Conservation (phyloP, 2,888 invertebrate species). For the Brachypalpus laphriformis region DNA sequence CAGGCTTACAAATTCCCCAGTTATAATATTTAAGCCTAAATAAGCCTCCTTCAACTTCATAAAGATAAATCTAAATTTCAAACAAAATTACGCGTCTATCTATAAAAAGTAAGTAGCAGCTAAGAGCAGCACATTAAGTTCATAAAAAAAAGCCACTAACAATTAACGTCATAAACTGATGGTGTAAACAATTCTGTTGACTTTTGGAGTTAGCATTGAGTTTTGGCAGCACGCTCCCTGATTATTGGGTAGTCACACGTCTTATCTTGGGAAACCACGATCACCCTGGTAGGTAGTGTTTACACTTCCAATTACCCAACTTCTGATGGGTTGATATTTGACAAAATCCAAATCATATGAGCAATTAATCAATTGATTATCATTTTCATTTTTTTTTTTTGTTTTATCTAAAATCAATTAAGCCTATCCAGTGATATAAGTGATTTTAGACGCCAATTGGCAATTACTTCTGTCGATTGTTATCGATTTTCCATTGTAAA, state of each 20-base stretch:
- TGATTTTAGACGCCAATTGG: not conserved
- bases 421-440: not conserved
- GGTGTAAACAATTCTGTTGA: constrained; percentile 23
- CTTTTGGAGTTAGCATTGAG: not conserved
- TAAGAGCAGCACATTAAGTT: not conserved
- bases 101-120: constrained; percentile 14
- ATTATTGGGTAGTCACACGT: too few species aligned
- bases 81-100: not conserved
- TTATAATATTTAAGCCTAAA: not conserved
- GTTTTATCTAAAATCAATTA: not conserved
- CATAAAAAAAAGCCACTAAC: not conserved
- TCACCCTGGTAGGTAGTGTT: not conserved
- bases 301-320: not conserved
- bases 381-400: not conserved
- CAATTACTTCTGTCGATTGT: not conserved
- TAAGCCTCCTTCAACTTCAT: not conserved
- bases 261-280: not conserved
- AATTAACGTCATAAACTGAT: constrained; percentile 10
- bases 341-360: not conserved
- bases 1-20: not conserved
- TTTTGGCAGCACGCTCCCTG: not conserved
- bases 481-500: not conserved
- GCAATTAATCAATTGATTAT: not conserved
- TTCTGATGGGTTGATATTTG: not conserved
- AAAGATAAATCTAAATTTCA: constrained; percentile 14